Evolutionary conservation across 2,797 vertebrate genomes (phyloP), one percentile per base, ranked within the genome.

Genomic region (Phaenicophaeus curvirostris): DNA sequence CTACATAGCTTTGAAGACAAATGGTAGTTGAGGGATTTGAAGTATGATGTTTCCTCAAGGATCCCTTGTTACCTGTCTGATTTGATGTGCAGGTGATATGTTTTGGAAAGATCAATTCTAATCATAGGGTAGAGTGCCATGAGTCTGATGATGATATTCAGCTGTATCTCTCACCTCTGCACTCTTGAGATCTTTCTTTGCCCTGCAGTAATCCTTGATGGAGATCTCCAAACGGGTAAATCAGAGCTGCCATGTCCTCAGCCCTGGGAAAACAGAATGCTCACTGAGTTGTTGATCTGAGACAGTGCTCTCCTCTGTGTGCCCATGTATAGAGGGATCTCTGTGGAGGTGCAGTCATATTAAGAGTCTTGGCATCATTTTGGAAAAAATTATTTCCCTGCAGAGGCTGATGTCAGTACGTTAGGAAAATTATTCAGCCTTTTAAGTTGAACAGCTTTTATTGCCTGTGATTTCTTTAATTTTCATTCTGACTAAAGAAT

Each of bases 21-120:
- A 87, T 92, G 78, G 81, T 80, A 95, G 82, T 89, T 92, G 92
- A 92, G 42, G 76, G 76, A 81, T 95, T 95, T 95, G 79, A 95
- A 95, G 87, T 85, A 25, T 92, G 85, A 69, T 66, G 72, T 95
- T 92, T 92, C 89, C 46, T 95, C 85, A 94, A 91, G 93, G 58
- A 87, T 94, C 93, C 92, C 92, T 92, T 91, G 62, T 95, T 94
- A 93, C 68, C 54, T 76, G 31, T 84, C 85, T 92, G 54, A 72
- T 94, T 80, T 93, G 61, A 72, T 72, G 69, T 66, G 83, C 79
- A 81, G 86, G 81, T 96, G 82, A 79, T 87, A 72, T 69, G 65
- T 96, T 95, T 95, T 81, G 89, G 83, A 73, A 86, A 93, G 76
- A 91, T 95, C 79, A 84, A 1, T 89, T 94, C 91, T 88, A 88